Evolutionary conservation across 2,888 invertebrate species (phyloP), one percentile per base, ranked within the genome.

Genomic region (Iselma pallidipennis): DNA sequence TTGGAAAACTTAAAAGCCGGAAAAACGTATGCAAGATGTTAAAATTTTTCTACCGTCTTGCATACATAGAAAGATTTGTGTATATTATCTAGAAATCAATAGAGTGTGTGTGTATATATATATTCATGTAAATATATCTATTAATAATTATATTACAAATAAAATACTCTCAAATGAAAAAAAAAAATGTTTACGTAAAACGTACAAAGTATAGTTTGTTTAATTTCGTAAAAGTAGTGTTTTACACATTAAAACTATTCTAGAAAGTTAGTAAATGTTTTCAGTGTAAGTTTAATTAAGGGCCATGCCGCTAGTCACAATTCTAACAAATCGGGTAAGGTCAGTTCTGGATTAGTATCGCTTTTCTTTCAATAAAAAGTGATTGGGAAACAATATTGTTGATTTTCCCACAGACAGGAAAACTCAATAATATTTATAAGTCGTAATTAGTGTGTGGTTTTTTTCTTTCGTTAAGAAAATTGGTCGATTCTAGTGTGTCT

Each of bases 281-380:
- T n/a, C n/a, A n/a, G n/a, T 70, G 72, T 76, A 77, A 78, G 76
- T 74, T 71, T 69, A n/a, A n/a, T n/a, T n/a, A 70, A 72, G 70
- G 71, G 73, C 72, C 74, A 78, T 79, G 82, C 81, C 81, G 80
- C 82, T 82, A 82, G 76, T 80, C 81, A 82, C 81, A 80, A 78
- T 81, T 81, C 81, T 81, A 81, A 81, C 80, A 75, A 70, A 66
- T 66, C 66, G 61, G 65, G 63, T n/a, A n/a, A 57, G 69, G 69
- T 71, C 70, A 69, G 67, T 71, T 68, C 63, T 60, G 63, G 62
- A 60, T 31, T 66, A 23, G n/a, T 23, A n/a, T n/a, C n/a, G n/a
- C n/a, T n/a, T 45, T 23, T 1, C 4, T 9, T 37, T 7, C 45
- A 45, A 21, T 2, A 2, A 21, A 21, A 21, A 45, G 21, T 9